phyloP scores from a whole-genome alignment of 2,888 invertebrate genomes.

The Autographa pulchrina region DNA sequence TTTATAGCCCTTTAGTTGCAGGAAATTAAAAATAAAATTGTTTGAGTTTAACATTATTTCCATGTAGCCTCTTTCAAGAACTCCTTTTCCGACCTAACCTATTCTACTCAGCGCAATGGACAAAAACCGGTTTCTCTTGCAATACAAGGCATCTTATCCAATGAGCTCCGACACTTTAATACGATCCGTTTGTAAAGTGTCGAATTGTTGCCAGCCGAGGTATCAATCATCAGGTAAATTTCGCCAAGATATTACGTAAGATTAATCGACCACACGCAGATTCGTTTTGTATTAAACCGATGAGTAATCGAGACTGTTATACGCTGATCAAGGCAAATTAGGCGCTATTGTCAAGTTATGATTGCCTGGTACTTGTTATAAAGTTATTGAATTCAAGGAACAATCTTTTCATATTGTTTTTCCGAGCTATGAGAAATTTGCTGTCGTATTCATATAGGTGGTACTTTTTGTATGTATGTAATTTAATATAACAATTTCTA shows the following conservation, averaged over 20 bases:
- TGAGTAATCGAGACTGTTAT: constrained; percentile 27
- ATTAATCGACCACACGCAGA: constrained; percentile 38
- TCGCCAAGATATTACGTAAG: constrained; percentile 43
- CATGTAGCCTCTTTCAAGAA: not conserved
- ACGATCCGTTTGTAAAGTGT: constrained; percentile 44
- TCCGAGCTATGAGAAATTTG: too few relatives aligned
- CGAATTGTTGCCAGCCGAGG: constrained; percentile 26
- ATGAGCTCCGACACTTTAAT: constrained; percentile 40
- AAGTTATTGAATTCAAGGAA: not conserved
- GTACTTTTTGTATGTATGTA: not conserved
- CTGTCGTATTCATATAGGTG: not conserved
- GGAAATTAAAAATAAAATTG: too few relatives aligned
- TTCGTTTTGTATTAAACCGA: constrained; percentile 27
- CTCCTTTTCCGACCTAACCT: constrained; percentile 36
- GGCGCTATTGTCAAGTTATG: constrained; percentile 13
- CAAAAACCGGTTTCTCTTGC: constrained; percentile 44
- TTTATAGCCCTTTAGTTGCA: too few relatives aligned
- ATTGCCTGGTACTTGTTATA: not conserved
- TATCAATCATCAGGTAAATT: constrained; percentile 50
- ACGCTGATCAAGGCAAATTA: constrained; percentile 20
- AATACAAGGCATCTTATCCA: constrained; percentile 37
- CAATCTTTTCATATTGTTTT: not conserved
- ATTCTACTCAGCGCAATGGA: constrained; percentile 44
- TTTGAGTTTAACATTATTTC: too few relatives aligned
- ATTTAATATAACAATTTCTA: not conserved